Base-by-base conservation (phyloP, 2,888 invertebrate genomes). In the Drosophila pegasa region DNA sequence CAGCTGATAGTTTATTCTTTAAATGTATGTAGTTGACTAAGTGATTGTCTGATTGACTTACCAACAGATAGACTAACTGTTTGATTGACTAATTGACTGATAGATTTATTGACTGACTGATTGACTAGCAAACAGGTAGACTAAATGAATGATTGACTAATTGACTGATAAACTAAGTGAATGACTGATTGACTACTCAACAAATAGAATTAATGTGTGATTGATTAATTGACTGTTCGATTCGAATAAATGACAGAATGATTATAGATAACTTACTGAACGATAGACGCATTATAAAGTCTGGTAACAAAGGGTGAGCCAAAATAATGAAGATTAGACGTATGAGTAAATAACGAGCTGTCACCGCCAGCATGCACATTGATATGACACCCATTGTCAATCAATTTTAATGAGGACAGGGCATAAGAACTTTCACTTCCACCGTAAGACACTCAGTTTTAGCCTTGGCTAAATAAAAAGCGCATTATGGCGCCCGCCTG, bases 391-490 rank as follows among this genome's bases (percentile, higher is more conserved):
- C 50, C 16, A 22, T 22, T 33, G 33, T 33, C 33, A 35, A 37
- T 14, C 18, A 29, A 4, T 22, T 25, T 22, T 16, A 57, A 40
- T 8, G 38, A 14, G 16, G 6, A 6, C 16, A 41, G 41, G 22
- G 22, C 29, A 60, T 29, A 29, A 20, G 14, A 55, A 20, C 29
- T 51, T 20, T 38, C 3, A 29, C 16, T 27, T 10, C 2, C 8
- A 16, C 29, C 14, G 18, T 18, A n/a, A 54, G 56, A 33, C 20
- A 29, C 52, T 51, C 27, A 33, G 16, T 16, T 20, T 55, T n/a
- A 40, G 63, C 55, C 63, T 45, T 54, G 43, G 35, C 48, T 33
- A 45, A 71, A 60, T 73, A 68, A 73, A 68, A 73, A 73, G 74
- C 74, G 69, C 69, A 73, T 73, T 73, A 73, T 37, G 22, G 29